phyloP scores from a whole-genome alignment of 2,888 invertebrate species.

The Chrysina gloriosa region DNA sequence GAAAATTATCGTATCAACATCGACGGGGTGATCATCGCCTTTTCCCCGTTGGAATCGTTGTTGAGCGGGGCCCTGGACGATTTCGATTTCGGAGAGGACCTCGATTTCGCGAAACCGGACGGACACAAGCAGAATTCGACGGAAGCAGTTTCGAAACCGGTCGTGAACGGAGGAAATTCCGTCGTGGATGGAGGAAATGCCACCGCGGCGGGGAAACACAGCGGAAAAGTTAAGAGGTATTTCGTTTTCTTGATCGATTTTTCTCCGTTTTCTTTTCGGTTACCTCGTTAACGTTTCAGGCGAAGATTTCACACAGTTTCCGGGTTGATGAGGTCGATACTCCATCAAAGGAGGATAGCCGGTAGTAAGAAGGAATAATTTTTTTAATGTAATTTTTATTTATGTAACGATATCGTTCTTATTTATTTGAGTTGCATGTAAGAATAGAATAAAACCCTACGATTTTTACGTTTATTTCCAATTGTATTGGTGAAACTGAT shows the following conservation, averaged over 20 bases:
- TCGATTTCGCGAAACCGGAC: constrained; percentile 5
- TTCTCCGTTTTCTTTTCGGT: constrained; percentile 1
- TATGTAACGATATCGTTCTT: not conserved
- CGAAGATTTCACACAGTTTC: constrained; percentile 7
- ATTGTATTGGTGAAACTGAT: too few species aligned
- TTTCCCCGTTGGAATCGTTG: constrained; percentile 73
- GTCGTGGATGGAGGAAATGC: not conserved
- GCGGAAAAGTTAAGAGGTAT: constrained; percentile 25
- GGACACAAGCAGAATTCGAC: constrained; percentile 12
- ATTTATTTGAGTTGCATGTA: constrained; percentile 1
- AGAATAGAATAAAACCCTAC: not conserved
- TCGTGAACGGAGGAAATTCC: not conserved
- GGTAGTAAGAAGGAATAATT: constrained; percentile 7
- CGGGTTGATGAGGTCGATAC: constrained; percentile 23
- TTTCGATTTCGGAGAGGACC: constrained; percentile 50
- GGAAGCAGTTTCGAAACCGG: not conserved
- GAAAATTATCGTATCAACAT: constrained; percentile 80
- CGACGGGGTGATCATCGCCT: constrained; percentile 75
- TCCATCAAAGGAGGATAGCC: not conserved
- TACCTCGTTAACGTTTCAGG: too few species aligned
- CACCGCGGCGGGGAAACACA: not conserved
- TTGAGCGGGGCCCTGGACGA: constrained; percentile 68
- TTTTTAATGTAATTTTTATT: constrained; percentile 4
- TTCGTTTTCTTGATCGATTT: not conserved
- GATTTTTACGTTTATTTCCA: too few species aligned